A percentile compares a stretch with the other conserved stretches of the same genome.
phyloP scores from a whole-genome alignment of 2,888 invertebrate species.

The Fissipunctia ypsillon region DNA sequence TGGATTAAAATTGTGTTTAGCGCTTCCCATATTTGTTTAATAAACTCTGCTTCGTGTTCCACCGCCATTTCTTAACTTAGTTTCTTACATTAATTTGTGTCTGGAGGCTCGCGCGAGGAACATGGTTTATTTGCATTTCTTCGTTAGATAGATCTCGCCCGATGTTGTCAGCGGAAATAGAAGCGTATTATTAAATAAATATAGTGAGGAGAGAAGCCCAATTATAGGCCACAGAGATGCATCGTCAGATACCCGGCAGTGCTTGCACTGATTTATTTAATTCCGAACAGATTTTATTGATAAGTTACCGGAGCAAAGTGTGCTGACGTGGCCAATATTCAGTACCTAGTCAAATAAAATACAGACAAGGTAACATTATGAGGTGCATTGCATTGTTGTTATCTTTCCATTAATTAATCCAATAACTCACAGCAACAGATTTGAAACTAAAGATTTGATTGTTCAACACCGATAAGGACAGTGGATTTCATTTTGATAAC shows the following conservation, averaged over 20 bases:
- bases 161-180: constrained; percentile 75
- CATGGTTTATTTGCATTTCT: constrained; percentile 66
- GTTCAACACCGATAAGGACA: constrained; percentile 45
- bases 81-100: constrained; percentile 57
- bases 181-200: constrained; percentile 77
- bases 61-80: constrained; percentile 22
- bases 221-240: constrained; percentile 73
- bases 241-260: constrained; percentile 64
- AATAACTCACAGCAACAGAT: constrained; percentile 57
- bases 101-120: constrained; percentile 21
- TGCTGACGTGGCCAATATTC: constrained; percentile 44
- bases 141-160: constrained; percentile 61
- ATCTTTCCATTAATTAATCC: constrained; percentile 59
- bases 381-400: constrained; percentile 35
- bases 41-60: constrained; percentile 5
- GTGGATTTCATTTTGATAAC: constrained; percentile 37
- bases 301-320: constrained; percentile 53
- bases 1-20: constrained; percentile 17
- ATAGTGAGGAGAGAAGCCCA: constrained; percentile 66
- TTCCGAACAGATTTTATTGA: constrained; percentile 67
- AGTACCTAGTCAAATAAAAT: constrained; percentile 27
- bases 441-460: constrained; percentile 53
- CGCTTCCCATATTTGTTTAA: constrained; percentile 26
- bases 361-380: constrained; percentile 22
- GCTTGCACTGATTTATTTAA: constrained; percentile 70